phyloP scores from a whole-genome alignment of 1,140 invertebrate genomes.

The Doryteuthis pealeii region DNA sequence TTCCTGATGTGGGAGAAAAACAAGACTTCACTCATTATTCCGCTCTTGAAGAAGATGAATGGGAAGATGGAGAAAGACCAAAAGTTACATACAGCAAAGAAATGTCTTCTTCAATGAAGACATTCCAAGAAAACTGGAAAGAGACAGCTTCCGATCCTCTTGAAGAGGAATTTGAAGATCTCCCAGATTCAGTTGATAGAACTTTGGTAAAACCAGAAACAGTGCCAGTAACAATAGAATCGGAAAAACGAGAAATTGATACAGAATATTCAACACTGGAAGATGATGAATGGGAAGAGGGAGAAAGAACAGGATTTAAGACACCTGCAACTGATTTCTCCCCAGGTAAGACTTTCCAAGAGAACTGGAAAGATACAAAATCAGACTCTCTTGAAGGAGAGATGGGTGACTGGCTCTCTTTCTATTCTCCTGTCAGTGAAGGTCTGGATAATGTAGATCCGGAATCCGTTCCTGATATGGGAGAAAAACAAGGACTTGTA shows the following conservation, averaged over 20 bases:
- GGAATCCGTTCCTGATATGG: too few relatives aligned
- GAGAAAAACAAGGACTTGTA: too few relatives aligned
- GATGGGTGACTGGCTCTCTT: too few relatives aligned
- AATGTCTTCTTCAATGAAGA: not conserved
- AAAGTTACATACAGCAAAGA: not conserved
- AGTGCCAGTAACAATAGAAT: not conserved
- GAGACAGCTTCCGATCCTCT: not conserved
- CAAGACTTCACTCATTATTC: not conserved
- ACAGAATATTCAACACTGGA: not conserved
- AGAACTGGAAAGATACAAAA: too few relatives aligned
- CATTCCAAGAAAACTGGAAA: not conserved
- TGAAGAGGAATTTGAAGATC: not conserved
- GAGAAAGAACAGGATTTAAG: not conserved
- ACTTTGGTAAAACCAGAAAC: not conserved
- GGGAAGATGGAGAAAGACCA: not conserved
- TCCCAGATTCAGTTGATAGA: not conserved
- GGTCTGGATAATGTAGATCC: too few relatives aligned
- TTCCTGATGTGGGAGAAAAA: not conserved
- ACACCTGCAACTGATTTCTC: not conserved
- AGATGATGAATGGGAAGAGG: not conserved
- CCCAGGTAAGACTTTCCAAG: not conserved
- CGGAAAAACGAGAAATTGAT: not conserved
- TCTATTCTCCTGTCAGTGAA: too few relatives aligned
- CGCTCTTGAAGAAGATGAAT: not conserved
- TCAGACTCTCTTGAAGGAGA: too few relatives aligned